Evolutionary conservation across 2,888 invertebrate genomes (phyloP), one percentile per base, ranked within the genome.

Genomic region (Deilephila elpenor): DNA sequence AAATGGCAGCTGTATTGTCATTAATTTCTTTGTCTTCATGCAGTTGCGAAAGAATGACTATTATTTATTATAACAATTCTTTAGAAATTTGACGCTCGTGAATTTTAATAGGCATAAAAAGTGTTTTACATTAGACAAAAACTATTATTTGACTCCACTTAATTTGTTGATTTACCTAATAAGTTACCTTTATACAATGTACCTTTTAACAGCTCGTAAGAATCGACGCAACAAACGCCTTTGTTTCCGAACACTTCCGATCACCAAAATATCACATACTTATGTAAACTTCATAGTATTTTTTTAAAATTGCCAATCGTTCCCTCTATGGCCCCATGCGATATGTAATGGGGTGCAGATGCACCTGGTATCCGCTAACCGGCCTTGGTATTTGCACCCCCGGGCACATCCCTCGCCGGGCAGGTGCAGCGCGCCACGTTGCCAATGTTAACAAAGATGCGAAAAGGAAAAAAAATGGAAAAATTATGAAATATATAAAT

Each of bases 331-430:
- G 44, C 51, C 25, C 44, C 44, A 51, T 0, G 67, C 17, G 67
- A n/a, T n/a, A n/a, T 67, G 67, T 5, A 17, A 8, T 25, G 20
- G 67, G 44, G 67, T 44, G 44, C 67, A 17, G 44, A 44, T 67
- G 67, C 67, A 67, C 67, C 67, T 67, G 51, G 67, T 73, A 72
- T 73, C 73, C 64, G 72, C 51, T 76, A 77, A 71, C 70, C 74
- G 80, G 72, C 85, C 85, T 85, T 85, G 86, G 79, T 86, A 87
- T 87, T 86, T 87, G 86, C 87, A 84, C 85, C 86, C 84, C 44
- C 17, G 20, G 51, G 61, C 44, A 25, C 70, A 73, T 71, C 70
- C 70, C 73, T 61, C 17, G 34, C 51, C 71, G 56, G 73, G 79
- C 83, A 84, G 84, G 79, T 84, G 83, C 60, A 32, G 8, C 11